Evolutionary conservation across 2,113 vertebrate species (phyloP).

Genomic region (Catharus minimus): DNA sequence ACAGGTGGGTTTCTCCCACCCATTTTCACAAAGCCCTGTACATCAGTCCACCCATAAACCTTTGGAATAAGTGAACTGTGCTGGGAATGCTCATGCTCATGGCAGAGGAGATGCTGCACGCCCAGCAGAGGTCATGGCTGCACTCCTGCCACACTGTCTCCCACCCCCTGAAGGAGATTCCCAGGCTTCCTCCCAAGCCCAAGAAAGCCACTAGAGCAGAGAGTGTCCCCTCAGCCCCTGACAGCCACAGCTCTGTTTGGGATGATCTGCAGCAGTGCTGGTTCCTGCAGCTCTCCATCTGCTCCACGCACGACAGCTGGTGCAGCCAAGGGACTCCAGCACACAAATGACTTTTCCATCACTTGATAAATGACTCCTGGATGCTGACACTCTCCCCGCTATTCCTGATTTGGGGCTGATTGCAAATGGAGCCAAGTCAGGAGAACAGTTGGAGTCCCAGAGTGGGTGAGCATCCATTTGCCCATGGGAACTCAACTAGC

Average conservation of each 20-base stretch:
- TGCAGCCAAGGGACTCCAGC: neutral
- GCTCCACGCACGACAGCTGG: neutral
- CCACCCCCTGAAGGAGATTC: neutral
- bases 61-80: rapidly evolving
- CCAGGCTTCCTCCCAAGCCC: neutral
- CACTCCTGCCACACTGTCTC: neutral
- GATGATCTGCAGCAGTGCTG: neutral
- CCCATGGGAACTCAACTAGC: neutral
- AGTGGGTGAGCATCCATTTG: neutral
- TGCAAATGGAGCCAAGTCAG: neutral
- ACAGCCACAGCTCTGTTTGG: neutral
- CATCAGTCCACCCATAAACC: neutral
- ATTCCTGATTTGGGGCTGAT: neutral
- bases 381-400: neutral
- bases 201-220: neutral
- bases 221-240: neutral
- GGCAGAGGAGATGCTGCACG: neutral
- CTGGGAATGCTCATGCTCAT: rapidly evolving
- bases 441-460: neutral
- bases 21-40: neutral
- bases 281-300: conserved; percentile 25
- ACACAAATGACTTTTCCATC: conserved; percentile 19
- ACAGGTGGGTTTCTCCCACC: neutral
- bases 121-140: neutral
- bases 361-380: neutral